A percentile compares a stretch with the other conserved stretches of the same genome.
Evolutionary conservation across 2,797 vertebrate species (phyloP).

Genomic region (Lepus oiostolus): DNA sequence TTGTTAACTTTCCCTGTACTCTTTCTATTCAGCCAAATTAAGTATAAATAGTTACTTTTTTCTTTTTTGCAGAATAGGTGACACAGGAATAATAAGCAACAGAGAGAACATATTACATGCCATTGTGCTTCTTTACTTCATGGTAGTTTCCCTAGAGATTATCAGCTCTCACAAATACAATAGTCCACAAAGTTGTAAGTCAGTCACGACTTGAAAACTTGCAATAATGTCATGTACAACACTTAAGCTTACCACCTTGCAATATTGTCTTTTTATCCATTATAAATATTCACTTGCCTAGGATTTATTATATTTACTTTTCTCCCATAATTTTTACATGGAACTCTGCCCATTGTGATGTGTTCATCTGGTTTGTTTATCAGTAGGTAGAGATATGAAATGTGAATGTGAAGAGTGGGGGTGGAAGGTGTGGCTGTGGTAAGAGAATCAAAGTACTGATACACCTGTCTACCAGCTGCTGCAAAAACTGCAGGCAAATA

Average conservation of each 20-base stretch:
- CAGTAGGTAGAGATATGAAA: background rate
- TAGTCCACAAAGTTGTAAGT: background rate
- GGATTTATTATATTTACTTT: background rate
- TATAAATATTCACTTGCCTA: background rate
- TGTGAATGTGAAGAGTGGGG: background rate
- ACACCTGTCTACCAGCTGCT: rapidly evolving
- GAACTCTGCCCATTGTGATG: background rate
- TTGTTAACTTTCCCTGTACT: background rate
- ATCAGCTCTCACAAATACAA: background rate
- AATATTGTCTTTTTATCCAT: background rate
- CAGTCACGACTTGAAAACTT: background rate
- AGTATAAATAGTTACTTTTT: background rate
- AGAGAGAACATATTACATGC: background rate
- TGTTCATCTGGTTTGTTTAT: background rate
- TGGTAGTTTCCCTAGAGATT: background rate
- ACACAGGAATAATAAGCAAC: background rate
- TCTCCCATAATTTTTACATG: background rate
- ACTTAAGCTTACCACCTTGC: background rate
- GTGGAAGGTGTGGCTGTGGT: background rate
- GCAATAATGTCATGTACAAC: background rate
- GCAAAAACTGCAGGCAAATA: background rate
- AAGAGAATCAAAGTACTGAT: background rate
- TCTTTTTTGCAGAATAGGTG: background rate
- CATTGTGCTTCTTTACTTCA: background rate
- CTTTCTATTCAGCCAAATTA: background rate